Conservation (phyloP, 1,140 invertebrate genomes). For the Epicauta chinensis region DNA sequence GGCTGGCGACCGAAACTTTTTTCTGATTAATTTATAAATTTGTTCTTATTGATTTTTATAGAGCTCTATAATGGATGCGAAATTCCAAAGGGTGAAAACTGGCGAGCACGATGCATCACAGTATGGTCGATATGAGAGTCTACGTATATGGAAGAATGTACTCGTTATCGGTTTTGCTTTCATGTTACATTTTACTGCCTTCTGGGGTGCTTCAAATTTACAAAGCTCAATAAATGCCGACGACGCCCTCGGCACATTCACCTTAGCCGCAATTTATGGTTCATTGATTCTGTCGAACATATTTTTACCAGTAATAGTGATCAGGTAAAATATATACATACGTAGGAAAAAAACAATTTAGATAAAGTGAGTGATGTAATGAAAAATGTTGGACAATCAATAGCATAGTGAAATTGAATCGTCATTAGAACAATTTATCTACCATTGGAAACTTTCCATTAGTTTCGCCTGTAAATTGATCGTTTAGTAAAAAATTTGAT, state of each 20-base stretch:
- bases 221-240: conserved; percentile 69
- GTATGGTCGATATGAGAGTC: conserved; percentile 47
- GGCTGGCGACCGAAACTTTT: too few relatives aligned
- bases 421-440: too few relatives aligned
- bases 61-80: conserved; percentile 25
- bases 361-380: too few relatives aligned
- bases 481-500: too few relatives aligned
- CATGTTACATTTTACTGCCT: conserved; percentile 77
- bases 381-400: too few relatives aligned
- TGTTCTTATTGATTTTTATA: conserved; percentile 3
- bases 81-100: conserved; percentile 33
- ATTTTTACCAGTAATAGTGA: conserved; percentile 68
- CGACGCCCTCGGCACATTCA: conserved; percentile 61
- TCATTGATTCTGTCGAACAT: conserved; percentile 76
- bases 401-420: too few relatives aligned
- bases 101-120: conserved; percentile 27
- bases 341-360: too few relatives aligned
- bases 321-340: conserved; percentile 48
- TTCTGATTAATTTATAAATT: too few relatives aligned
- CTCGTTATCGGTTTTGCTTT: conserved; percentile 68
- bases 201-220: conserved; percentile 72
- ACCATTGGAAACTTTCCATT: too few relatives aligned
- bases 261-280: conserved; percentile 68
- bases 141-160: conserved; percentile 66
- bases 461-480: too few relatives aligned